A percentile compares a stretch with the other conserved stretches of the same genome.
phyloP scores from a whole-genome alignment of 2,113 vertebrate species.

The Cochlearius cochlearius region DNA sequence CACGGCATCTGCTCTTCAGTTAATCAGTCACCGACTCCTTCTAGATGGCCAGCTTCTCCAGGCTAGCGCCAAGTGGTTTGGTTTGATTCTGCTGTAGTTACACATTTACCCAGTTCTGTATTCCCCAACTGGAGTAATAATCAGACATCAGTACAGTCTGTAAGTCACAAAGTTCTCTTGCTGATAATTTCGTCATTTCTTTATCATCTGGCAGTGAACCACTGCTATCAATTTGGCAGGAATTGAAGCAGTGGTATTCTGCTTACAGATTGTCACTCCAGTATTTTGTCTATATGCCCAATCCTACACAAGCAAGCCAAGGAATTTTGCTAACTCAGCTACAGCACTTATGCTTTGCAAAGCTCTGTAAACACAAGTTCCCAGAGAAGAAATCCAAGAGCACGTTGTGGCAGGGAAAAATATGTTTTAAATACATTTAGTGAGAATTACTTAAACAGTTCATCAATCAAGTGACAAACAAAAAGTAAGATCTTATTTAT shows the following conservation, averaged over 20 bases:
- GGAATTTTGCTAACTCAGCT: slow-evolving; percentile 56
- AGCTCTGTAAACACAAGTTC: slow-evolving; percentile 46
- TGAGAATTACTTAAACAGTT: slow-evolving; percentile 35
- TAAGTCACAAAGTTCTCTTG: neutral
- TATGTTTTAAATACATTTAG: slow-evolving; percentile 15
- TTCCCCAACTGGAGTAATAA: neutral
- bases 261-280: slow-evolving; percentile 23
- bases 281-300: slow-evolving; percentile 55
- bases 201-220: slow-evolving; percentile 16
- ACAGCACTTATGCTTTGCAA: neutral
- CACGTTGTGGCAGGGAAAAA: neutral
- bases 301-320: slow-evolving; percentile 4
- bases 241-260: neutral
- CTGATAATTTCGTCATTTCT: neutral
- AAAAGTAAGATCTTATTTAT: neutral
- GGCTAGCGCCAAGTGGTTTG: neutral
- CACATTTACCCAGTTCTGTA: neutral
- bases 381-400: slow-evolving; percentile 45
- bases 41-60: neutral
- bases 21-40: neutral
- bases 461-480: slow-evolving; percentile 57
- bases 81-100: neutral
- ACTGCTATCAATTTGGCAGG: neutral
- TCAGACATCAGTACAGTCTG: neutral
- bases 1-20: neutral